These are phyloP conservation scores for Drosophila bifasciata DNA, from an alignment of 1,140 invertebrate species.

Conservation along the genomic window DNA sequence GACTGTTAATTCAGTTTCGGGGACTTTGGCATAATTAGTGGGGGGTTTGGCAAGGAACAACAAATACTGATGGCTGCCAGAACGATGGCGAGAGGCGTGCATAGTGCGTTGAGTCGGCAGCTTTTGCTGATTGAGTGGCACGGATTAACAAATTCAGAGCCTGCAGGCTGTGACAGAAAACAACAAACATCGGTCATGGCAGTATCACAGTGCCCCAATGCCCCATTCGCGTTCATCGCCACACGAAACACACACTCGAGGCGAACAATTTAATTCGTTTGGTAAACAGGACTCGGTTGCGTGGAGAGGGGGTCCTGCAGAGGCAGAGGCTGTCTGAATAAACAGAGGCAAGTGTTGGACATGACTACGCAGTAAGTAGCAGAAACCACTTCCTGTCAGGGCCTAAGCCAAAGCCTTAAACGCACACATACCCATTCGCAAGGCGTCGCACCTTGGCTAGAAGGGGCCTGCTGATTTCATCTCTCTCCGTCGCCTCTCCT, in stretches of 20 bases:
- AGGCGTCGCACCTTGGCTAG: constrained; percentile 35
- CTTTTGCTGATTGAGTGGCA: constrained; percentile 69
- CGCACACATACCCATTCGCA: constrained; percentile 19
- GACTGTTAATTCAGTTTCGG: not conserved
- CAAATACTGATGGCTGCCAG: constrained; percentile 54
- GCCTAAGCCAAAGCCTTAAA: constrained; percentile 61
- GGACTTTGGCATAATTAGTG: constrained; percentile 65
- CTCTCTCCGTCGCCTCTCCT: not conserved
- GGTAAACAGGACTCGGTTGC: constrained; percentile 69
- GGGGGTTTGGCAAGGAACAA: constrained; percentile 30
- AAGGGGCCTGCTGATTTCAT: constrained; percentile 1
- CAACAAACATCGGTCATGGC: constrained; percentile 24
- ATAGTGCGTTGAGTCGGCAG: not conserved
- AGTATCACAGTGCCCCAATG: constrained; percentile 44
- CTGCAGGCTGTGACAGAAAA: constrained; percentile 43
- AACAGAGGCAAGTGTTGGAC: constrained; percentile 68
- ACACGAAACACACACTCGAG: constrained; percentile 77
- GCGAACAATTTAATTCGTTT: constrained; percentile 82
- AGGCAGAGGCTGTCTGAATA: constrained; percentile 51
- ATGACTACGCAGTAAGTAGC: constrained; percentile 68
- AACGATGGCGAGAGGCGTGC: not conserved
- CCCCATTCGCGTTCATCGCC: constrained; percentile 68
- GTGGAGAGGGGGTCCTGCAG: constrained; percentile 24
- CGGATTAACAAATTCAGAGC: constrained; percentile 75
- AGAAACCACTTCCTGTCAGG: constrained; percentile 79